A percentile compares a stretch with the other conserved stretches of the same genome.
These are phyloP conservation scores for Ciconia stormi DNA, from an alignment of 2,113 vertebrate species.

Conservation along the genomic window DNA sequence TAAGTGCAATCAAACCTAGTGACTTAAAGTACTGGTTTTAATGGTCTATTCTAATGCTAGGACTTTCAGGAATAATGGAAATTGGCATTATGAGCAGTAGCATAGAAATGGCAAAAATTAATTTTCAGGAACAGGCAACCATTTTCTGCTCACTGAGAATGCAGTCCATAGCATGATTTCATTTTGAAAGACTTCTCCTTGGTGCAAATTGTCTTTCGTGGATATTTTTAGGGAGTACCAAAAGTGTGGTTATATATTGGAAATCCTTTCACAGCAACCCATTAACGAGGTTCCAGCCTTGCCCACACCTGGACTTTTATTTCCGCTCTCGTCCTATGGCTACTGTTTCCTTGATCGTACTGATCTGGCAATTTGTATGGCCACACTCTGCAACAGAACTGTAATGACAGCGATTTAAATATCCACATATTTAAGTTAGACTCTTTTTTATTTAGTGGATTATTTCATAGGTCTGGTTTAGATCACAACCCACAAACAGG, in stretches of 20 bases:
- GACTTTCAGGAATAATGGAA: slow-evolving; percentile 28
- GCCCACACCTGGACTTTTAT: not conserved
- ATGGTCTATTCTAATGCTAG: not conserved
- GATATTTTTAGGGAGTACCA: not conserved
- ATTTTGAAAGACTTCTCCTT: not conserved
- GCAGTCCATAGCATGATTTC: not conserved
- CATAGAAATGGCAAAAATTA: not conserved
- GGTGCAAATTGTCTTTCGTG: not conserved
- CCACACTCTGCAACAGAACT: not conserved
- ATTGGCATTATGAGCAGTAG: not conserved
- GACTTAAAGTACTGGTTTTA: slow-evolving; percentile 8
- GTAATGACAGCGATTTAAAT: not conserved
- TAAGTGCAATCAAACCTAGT: not conserved
- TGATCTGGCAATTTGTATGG: not conserved
- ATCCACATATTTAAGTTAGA: rapidly evolving
- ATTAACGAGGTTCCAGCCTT: not conserved
- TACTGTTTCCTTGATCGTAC: not conserved
- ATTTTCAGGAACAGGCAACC: not conserved
- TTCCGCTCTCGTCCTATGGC: rapidly evolving
- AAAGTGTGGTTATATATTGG: not conserved
- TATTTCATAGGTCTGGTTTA: not conserved
- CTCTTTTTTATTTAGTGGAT: not conserved
- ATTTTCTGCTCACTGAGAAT: not conserved
- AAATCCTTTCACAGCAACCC: not conserved
- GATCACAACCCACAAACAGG: not conserved